Conservation (phyloP, 2,797 vertebrate species). For the Hylomyscus alleni region DNA sequence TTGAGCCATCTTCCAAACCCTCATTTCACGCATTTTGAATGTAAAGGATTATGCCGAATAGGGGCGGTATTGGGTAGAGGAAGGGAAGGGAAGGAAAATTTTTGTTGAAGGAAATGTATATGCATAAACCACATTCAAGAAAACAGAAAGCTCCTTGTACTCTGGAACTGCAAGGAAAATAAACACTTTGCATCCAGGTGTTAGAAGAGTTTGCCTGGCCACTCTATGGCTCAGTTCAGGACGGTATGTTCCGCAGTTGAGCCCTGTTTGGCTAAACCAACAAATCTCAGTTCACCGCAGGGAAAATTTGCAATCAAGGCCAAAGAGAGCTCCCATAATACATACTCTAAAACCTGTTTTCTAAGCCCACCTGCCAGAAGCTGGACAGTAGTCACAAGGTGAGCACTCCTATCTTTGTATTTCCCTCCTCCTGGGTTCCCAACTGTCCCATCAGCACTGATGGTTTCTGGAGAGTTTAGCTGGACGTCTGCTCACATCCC, state of each 20-base stretch:
- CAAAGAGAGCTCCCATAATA: slow-evolving; percentile 46
- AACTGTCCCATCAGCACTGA: not conserved
- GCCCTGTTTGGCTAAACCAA: slow-evolving; percentile 59
- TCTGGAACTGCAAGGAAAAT: slow-evolving; percentile 68
- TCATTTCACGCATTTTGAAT: slow-evolving; percentile 43
- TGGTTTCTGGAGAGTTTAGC: slow-evolving; percentile 57
- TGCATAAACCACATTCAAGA: slow-evolving; percentile 60
- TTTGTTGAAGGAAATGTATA: slow-evolving; percentile 64
- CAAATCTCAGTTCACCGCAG: slow-evolving; percentile 9
- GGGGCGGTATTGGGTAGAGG: not conserved
- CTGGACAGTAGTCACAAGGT: slow-evolving; percentile 34
- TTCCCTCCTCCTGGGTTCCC: slow-evolving; percentile 6
- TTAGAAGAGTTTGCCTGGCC: slow-evolving; percentile 58
- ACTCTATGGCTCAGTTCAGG: slow-evolving; percentile 60
- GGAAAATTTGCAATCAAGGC: slow-evolving; percentile 50
- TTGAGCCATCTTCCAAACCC: not conserved
- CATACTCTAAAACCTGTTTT: slow-evolving; percentile 52
- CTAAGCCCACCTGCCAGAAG: slow-evolving; percentile 11
- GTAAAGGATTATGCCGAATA: slow-evolving; percentile 60
- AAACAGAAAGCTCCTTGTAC: slow-evolving; percentile 82
- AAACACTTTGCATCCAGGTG: slow-evolving; percentile 79
- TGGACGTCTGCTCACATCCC: slow-evolving; percentile 48
- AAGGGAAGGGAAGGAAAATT: slow-evolving; percentile 25
- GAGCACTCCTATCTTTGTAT: slow-evolving; percentile 5
- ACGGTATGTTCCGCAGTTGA: slow-evolving; percentile 49